These are phyloP conservation scores for Euproctis similis DNA, from an alignment of 2,888 invertebrate genomes.

Conservation along the genomic window DNA sequence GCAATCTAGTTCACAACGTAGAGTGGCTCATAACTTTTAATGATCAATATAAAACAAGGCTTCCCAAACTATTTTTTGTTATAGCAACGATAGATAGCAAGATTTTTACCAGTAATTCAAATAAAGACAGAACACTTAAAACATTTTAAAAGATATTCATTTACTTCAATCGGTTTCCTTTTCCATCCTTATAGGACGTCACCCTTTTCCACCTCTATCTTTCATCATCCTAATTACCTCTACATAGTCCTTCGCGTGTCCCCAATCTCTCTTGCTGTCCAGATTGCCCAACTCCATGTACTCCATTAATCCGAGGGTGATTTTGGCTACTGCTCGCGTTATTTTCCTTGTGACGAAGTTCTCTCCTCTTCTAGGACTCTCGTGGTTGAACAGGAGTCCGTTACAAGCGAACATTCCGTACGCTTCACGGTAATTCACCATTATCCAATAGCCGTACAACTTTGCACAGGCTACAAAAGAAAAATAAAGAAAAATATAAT, in stretches of 20 bases:
- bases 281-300: conserved; percentile 93
- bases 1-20: too few relatives aligned
- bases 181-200: too few relatives aligned
- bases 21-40: too few relatives aligned
- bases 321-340: conserved; percentile 97
- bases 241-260: conserved; percentile 96
- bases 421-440: conserved; percentile 95
- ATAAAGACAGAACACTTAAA: too few relatives aligned
- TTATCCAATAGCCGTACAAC: conserved; percentile 97
- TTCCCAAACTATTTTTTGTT: too few relatives aligned
- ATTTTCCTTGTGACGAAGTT: conserved; percentile 99
- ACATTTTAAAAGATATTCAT: too few relatives aligned
- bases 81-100: too few relatives aligned
- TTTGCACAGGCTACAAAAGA: conserved; percentile 89
- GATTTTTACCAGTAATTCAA: too few relatives aligned
- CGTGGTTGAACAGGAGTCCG: conserved; percentile 97
- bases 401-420: conserved; percentile 97
- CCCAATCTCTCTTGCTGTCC: conserved; percentile 98
- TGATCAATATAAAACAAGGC: too few relatives aligned
- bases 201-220: background rate
- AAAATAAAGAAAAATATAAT: too few relatives aligned
- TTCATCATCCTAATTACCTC: conserved; percentile 78
- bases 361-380: conserved; percentile 95
- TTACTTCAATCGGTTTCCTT: too few relatives aligned
- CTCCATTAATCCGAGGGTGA: conserved; percentile 89